These are phyloP conservation scores for Cyclargus thomasi DNA, from an alignment of 1,140 invertebrate species.

Conservation along the genomic window DNA sequence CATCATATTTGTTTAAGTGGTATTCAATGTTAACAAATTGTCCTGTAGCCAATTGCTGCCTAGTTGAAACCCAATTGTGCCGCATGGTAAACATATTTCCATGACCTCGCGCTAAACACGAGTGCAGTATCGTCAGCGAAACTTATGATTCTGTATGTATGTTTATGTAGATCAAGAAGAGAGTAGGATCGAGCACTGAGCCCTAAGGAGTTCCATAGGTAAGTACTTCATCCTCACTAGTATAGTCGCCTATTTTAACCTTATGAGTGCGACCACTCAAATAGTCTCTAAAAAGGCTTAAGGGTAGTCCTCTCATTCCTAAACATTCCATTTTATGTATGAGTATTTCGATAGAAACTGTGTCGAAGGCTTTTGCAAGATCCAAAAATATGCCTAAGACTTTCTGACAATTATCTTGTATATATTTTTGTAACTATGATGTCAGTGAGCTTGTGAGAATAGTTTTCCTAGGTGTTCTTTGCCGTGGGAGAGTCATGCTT, in stretches of 20 bases:
- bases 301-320: slow-evolving; percentile 19
- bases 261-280: slow-evolving; percentile 15
- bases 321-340: slow-evolving; percentile 20
- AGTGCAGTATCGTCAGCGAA: slow-evolving; percentile 34
- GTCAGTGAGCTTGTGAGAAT: slow-evolving; percentile 15
- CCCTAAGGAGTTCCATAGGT: slow-evolving; percentile 21
- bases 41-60: slow-evolving; percentile 19
- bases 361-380: slow-evolving; percentile 30
- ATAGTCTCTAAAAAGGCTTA: slow-evolving; percentile 18
- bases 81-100: slow-evolving; percentile 17
- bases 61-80: slow-evolving; percentile 18
- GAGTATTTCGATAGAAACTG: slow-evolving; percentile 21
- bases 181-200: slow-evolving; percentile 30
- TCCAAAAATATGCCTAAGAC: slow-evolving; percentile 27
- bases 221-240: slow-evolving; percentile 13
- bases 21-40: slow-evolving; percentile 29
- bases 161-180: slow-evolving; percentile 30
- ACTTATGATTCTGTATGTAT: slow-evolving; percentile 21
- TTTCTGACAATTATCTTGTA: slow-evolving; percentile 19
- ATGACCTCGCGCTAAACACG: slow-evolving; percentile 21
- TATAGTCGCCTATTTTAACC: slow-evolving; percentile 12
- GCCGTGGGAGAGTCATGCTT: no score
- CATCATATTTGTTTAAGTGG: slow-evolving; percentile 29
- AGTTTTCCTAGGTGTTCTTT: no score
- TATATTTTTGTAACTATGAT: slow-evolving; percentile 16